Conservation (phyloP, 1,140 invertebrate species). For the Anastrepha ludens region DNA sequence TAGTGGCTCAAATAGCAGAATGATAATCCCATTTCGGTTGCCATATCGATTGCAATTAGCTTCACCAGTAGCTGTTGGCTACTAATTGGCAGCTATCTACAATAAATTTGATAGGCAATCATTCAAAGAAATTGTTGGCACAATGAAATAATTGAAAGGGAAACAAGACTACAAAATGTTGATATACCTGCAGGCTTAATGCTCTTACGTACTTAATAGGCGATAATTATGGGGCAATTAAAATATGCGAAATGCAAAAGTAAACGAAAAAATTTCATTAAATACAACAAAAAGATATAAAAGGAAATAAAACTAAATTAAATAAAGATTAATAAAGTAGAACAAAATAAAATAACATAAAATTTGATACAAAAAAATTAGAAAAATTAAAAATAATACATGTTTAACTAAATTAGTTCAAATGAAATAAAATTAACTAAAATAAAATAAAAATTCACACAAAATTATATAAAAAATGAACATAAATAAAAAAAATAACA, state of each 20-base stretch:
- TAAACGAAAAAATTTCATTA: neutral
- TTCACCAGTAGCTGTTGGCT: neutral
- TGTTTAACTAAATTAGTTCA: too few relatives aligned
- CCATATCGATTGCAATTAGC: neutral
- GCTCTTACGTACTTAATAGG: neutral
- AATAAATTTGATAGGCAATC: slow-evolving; percentile 37
- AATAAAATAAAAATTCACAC: too few relatives aligned
- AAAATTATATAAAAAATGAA: too few relatives aligned
- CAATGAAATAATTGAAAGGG: neutral
- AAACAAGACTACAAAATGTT: neutral
- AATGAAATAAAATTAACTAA: too few relatives aligned
- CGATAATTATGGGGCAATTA: neutral
- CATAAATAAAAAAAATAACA: too few relatives aligned
- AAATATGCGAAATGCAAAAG: neutral
- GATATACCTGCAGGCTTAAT: neutral
- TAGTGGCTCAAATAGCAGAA: too few relatives aligned
- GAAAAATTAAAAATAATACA: too few relatives aligned
- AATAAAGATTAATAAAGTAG: too few relatives aligned
- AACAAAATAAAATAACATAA: too few relatives aligned
- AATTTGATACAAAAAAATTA: too few relatives aligned
- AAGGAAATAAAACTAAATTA: too few relatives aligned
- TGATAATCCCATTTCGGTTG: neutral
- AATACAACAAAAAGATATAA: neutral
- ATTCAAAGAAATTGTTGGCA: neutral
- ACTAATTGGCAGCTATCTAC: slow-evolving; percentile 36